Evolutionary conservation across 2,113 vertebrate species (phyloP), one percentile per base, ranked within the genome.

Genomic region (Heterocephalus glaber): DNA sequence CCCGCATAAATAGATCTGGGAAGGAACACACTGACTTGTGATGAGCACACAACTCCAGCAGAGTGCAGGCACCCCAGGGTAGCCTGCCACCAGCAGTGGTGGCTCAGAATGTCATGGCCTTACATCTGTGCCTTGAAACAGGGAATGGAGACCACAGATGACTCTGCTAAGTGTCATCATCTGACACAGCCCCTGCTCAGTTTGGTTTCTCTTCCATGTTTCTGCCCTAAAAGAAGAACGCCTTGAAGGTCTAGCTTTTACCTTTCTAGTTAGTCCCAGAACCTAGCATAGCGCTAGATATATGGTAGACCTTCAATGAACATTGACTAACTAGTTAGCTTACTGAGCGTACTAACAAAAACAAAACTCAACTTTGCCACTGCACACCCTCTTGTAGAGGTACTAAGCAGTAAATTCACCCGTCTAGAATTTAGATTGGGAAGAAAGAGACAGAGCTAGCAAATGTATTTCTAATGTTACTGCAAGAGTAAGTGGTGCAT

Each of bases 181-280:
- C 66, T 44, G 56, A 82, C 38, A 66, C 30, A 49, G 20, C 4
- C 19, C 16, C 54, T 60, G 65, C 13, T 88, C 30, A 12, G 4
- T 12, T 14, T 41, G 33, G 33, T 70, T 81, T 72, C 90, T 82
- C 17, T 38, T 38, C 26, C 30, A 20, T 33, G 35, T 47, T 66
- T 92, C 47, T 87, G n/a, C 52, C 60, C 58, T 82, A 47, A 52
- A 88, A 74, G 87, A 63, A 6, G 41, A 95, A 66, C 47, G 35
- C 20, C 80, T 82, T 33, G 26, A 95, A 94, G 52, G 47, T 74
- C 66, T 85, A 72, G 35, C 66, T 96, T 96, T 82, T 70, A 49
- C 47, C 58, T 56, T 70, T 86, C 86, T 79, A 19, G 70, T 77
- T 72, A 72, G 56, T 93, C n/a, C 41, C 49, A n/a, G 35, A 52